A percentile compares a stretch with the other conserved stretches of the same genome.
These are phyloP conservation scores for Agapetus fuscipes DNA, from an alignment of 2,888 invertebrate genomes.

Conservation along the genomic window DNA sequence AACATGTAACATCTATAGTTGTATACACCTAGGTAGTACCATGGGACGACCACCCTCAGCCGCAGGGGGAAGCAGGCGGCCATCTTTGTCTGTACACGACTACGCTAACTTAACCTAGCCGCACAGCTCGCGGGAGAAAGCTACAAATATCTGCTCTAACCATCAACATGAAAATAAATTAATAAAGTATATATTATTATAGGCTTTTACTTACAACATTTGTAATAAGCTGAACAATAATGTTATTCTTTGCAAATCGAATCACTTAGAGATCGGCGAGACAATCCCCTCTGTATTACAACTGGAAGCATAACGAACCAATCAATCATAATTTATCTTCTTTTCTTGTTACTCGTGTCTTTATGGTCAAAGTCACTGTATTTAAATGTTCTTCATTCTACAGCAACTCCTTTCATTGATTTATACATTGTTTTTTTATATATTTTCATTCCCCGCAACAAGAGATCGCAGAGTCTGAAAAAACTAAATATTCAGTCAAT, in stretches of 20 bases:
- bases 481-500: constrained; percentile 12
- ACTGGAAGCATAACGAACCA: too few species aligned
- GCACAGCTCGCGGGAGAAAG: neutral
- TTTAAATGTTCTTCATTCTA: too few species aligned
- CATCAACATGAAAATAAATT: constrained; percentile 19
- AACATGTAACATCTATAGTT: constrained; percentile 6
- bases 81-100: neutral
- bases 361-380: too few species aligned
- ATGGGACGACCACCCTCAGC: neutral
- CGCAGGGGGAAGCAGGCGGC: neutral
- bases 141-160: constrained; percentile 7
- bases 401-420: too few species aligned
- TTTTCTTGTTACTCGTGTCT: too few species aligned
- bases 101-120: neutral
- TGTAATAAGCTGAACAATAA: neutral
- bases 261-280: too few species aligned
- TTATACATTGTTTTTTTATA: too few species aligned
- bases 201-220: neutral
- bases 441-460: neutral
- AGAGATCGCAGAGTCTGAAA: neutral
- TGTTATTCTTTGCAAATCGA: too few species aligned
- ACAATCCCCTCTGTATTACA: too few species aligned
- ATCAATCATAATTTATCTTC: too few species aligned
- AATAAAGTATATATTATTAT: constrained; percentile 18
- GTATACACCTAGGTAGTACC: neutral